Evolutionary conservation across 2,113 vertebrate genomes (phyloP), one percentile per base, ranked within the genome.

Genomic region (Dipodomys spectabilis): DNA sequence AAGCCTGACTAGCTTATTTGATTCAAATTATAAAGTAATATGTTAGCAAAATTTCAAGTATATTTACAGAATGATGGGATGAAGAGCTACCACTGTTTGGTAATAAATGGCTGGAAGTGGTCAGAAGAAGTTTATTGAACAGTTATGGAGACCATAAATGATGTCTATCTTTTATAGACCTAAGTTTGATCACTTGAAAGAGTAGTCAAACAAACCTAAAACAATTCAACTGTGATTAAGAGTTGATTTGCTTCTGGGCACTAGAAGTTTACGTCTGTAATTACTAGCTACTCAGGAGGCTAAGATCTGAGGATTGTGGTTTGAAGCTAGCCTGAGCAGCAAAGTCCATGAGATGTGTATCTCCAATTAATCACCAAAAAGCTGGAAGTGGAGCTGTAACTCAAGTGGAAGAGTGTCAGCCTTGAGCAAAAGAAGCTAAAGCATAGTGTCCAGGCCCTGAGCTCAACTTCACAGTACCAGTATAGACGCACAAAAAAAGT

Each of bases 221-320:
- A 44, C 11, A 92, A 91, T 64, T 83, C 16, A 83, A 69, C 30
- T 62, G 32, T 74, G n/a, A 88, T 83, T 62, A 22, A 90, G 60
- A 91, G 16, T 7, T 85, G 69, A 77, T 60, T 84, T 82, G 20
- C 30, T 45, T 32, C 53, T 4, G 15, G 53, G 12, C 15, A 19
- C 72, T 39, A 53, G 53, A 39, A 75, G 53, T 57, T 57, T 57
- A 18, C 53, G 15, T 57, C 53, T 57, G 15, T 57, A 57, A 57
- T 57, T 13, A 57, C 53, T 57, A 57, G 16, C 53, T 57, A 18
- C 15, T 57, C 53, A 57, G 53, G 53, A 57, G 53, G 53, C 53
- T 57, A 18, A 57, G 53, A 57, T 57, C 49, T 53, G 49, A 53
- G 49, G 49, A 57, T 57, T 57, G 53, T 57, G 53, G 15, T 57